phyloP scores from a whole-genome alignment of 2,797 vertebrate genomes.

The Phoxinus dragarum region DNA sequence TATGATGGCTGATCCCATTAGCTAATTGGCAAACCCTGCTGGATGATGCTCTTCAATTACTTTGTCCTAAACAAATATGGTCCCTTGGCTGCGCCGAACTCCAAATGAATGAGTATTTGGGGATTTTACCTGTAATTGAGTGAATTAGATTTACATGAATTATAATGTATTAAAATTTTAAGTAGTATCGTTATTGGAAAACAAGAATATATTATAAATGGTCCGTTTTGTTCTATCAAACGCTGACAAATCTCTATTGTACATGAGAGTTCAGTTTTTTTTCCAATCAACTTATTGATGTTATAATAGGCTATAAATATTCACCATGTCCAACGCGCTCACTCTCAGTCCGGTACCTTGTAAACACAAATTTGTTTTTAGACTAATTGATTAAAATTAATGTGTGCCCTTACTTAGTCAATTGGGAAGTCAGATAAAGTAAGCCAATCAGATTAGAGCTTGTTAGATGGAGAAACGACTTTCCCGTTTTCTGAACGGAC shows the following conservation, averaged over 20 bases:
- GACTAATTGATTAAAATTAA: background rate
- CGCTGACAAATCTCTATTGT: conserved; percentile 1
- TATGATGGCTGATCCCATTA: conserved; percentile 51
- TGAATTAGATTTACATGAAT: conserved; percentile 32
- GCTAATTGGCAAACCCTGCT: conserved; percentile 55
- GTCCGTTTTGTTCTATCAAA: background rate
- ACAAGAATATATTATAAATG: conserved; percentile 11
- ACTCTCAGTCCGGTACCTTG: background rate
- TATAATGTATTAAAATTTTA: conserved; percentile 11
- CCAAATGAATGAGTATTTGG: conserved; percentile 10
- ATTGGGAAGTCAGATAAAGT: background rate
- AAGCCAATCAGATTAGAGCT: background rate
- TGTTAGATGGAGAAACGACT: background rate
- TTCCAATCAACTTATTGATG: background rate
- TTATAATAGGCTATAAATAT: background rate
- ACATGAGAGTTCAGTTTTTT: background rate
- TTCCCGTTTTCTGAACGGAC: background rate
- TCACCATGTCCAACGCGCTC: background rate
- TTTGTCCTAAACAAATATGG: conserved; percentile 33
- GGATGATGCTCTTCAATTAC: conserved; percentile 51
- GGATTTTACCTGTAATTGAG: conserved; percentile 27
- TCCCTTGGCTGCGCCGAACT: conserved; percentile 7
- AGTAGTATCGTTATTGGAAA: background rate
- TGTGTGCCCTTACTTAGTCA: background rate
- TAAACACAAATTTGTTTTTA: conserved; percentile 13